These are phyloP conservation scores for Neodon shergylaensis DNA, from an alignment of 2,113 vertebrate genomes.

Conservation along the genomic window DNA sequence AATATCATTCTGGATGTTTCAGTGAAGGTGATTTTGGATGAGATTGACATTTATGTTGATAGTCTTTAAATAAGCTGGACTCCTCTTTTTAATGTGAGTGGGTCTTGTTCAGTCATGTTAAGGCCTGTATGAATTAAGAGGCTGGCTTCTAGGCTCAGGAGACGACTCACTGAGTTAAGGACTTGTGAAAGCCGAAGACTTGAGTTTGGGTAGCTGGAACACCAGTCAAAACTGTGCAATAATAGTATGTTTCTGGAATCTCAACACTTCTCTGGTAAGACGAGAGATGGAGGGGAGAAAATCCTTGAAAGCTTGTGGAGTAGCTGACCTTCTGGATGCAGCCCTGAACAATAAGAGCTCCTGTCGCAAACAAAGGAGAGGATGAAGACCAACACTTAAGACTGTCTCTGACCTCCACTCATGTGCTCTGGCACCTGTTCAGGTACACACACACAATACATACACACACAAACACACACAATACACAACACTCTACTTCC, in stretches of 20 bases:
- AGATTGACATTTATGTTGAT: neutral
- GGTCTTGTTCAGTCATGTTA: neutral
- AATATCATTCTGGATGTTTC: neutral
- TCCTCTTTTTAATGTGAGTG: neutral
- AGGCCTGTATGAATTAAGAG: neutral
- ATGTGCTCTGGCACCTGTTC: neutral
- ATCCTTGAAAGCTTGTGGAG: neutral
- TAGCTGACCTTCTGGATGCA: neutral
- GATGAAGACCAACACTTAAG: neutral
- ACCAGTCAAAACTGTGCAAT: neutral
- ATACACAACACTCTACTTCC: too few relatives aligned
- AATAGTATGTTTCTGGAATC: neutral
- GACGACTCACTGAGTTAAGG: neutral
- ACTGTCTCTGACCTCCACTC: neutral
- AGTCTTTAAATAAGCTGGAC: neutral
- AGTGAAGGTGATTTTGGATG: neutral
- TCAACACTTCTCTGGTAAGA: neutral
- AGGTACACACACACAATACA: neutral
- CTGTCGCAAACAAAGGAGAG: neutral
- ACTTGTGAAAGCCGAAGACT: neutral
- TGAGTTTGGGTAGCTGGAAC: neutral
- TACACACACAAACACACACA: neutral
- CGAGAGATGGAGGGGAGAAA: neutral
- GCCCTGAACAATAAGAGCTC: neutral
- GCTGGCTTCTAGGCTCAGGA: neutral